Base-by-base conservation (phyloP, 2,888 invertebrate species). In the Caenorhabditis sp. region DNA sequence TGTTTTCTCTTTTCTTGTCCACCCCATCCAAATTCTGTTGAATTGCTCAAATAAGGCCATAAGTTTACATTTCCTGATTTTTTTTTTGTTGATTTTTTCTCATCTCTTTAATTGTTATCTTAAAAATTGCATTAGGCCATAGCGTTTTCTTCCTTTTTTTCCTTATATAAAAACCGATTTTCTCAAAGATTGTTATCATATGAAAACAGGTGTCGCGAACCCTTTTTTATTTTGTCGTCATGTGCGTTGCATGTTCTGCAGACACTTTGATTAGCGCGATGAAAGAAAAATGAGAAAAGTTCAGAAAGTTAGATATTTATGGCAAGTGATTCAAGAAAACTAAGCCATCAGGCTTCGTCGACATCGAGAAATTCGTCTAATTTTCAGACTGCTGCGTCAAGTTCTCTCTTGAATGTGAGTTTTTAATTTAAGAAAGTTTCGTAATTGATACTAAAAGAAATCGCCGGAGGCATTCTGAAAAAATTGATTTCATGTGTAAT, bases 311-410 rank as follows among this genome's bases (percentile, higher is more conserved):
- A 31, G 31, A 31, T 7, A 31, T 31, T 31, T 31, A 63, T 60
- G 61, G 49, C 63, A 17, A 65, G 67, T n/a, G 61, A 61, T 27
- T 63, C 26, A 38, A 53, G 60, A 27, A 38, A 31, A 0, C 59
- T 25, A 31, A 53, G 56, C 7, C 23, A 36, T 7, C n/a, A 52
- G 14, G 36, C n/a, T 10, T 26, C 26, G 1, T 56, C 56, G 12
- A 36, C 36, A 8, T 58, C 57, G 20, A 31, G 36, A n/a, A 23
- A 23, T 8, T 20, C 31, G 3, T 3, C 7, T 7, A 31, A 36
- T 36, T 3, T 36, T 2, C 17, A n/a, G 57, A 36, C 8, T 8
- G 1, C 17, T 26, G 56, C 12, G 25, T 0, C 27, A 1, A 50
- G 3, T 3, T 21, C 1, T 49, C 2, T 10, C 17, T 27, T 61